A percentile compares a stretch with the other conserved stretches of the same genome.
phyloP scores from a whole-genome alignment of 2,113 vertebrate species.

The Thinocorus orbignyianus region DNA sequence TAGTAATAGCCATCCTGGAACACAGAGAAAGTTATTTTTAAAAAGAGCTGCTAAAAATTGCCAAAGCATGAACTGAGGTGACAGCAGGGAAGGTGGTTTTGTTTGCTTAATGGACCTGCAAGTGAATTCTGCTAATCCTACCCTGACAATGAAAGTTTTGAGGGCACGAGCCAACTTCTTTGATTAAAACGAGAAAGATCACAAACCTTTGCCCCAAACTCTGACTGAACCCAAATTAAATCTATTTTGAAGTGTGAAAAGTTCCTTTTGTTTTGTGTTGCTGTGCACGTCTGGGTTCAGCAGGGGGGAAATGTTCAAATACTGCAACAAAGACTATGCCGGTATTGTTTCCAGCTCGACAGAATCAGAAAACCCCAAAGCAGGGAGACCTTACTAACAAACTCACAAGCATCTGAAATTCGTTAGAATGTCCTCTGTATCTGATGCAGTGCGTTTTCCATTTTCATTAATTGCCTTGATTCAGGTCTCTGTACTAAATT shows the following conservation, averaged over 20 bases:
- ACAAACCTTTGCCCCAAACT: constrained; percentile 52
- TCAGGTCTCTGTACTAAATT: neutral
- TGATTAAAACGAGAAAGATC: constrained; percentile 47
- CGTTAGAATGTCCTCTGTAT: neutral
- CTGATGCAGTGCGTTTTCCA: neutral
- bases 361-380: neutral
- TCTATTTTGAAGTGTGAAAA: constrained; percentile 33
- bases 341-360: neutral
- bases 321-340: neutral
- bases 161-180: constrained; percentile 20
- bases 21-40: neutral
- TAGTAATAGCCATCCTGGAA: neutral
- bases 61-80: constrained; percentile 37
- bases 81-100: constrained; percentile 41
- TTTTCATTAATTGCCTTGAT: neutral
- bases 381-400: neutral
- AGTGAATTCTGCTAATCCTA: constrained; percentile 52
- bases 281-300: neutral
- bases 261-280: constrained; percentile 6
- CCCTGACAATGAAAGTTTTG: constrained; percentile 44
- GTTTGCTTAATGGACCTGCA: constrained; percentile 54
- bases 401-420: neutral
- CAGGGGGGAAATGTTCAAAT: neutral
- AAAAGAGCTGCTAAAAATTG: constrained; percentile 44
- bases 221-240: constrained; percentile 45